Conservation (phyloP, 1,140 invertebrate genomes). For the Coptotermes formosanus region DNA sequence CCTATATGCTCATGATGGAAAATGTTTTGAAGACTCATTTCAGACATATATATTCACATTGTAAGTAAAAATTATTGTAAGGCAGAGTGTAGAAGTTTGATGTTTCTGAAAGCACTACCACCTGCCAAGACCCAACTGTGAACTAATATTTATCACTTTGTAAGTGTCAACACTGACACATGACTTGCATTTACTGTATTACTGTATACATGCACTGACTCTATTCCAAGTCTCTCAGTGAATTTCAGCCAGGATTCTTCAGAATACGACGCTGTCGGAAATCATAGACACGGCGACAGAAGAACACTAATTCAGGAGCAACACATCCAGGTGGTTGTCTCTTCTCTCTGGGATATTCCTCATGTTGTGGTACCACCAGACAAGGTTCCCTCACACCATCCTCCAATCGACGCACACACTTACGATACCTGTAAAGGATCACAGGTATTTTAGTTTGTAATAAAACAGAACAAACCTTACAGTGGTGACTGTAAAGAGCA, state of each 20-base stretch:
- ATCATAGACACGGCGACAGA: constrained; percentile 92
- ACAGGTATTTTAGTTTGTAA: too few relatives aligned
- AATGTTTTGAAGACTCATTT: background rate
- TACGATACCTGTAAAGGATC: constrained; percentile 57
- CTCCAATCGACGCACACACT: constrained; percentile 59
- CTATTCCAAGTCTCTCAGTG: background rate
- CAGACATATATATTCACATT: background rate
- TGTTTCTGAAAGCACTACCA: constrained; percentile 24
- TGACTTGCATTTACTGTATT: background rate
- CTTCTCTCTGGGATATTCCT: constrained; percentile 52
- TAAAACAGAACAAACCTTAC: too few relatives aligned
- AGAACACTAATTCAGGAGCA: constrained; percentile 83
- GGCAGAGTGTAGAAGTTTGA: constrained; percentile 17
- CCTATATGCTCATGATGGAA: background rate
- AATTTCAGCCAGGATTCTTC: constrained; percentile 32
- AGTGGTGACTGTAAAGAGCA: too few relatives aligned
- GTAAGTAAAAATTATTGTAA: background rate
- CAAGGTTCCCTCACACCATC: constrained; percentile 57
- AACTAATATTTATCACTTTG: background rate
- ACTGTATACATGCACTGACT: background rate
- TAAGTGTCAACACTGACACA: background rate
- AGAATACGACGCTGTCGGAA: constrained; percentile 69
- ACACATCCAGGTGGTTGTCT: constrained; percentile 70
- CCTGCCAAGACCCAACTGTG: background rate
- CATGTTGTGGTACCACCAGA: constrained; percentile 58